A percentile compares a stretch with the other conserved stretches of the same genome.
Conservation (phyloP, 2,888 invertebrate genomes). For the Brenthis hecate region DNA sequence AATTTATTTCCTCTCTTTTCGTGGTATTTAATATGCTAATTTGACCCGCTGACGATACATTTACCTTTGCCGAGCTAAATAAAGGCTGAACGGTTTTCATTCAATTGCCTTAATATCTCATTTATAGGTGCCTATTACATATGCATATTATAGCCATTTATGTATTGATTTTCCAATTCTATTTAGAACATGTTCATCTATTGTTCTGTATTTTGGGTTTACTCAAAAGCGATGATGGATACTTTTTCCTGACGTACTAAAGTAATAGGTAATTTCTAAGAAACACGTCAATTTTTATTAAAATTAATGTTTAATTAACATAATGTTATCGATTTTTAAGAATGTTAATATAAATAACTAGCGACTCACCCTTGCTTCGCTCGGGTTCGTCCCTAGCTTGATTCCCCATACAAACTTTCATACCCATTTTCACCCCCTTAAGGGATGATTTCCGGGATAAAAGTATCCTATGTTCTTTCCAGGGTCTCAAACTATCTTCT, state of each 20-base stretch:
- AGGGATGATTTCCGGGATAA: too few species aligned
- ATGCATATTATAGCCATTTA: slow-evolving; percentile 5
- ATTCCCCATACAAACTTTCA: too few species aligned
- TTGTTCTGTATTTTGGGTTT: slow-evolving; percentile 23
- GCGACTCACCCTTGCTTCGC: too few species aligned
- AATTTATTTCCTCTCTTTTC: background rate
- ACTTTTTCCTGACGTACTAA: background rate
- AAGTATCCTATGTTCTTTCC: too few species aligned
- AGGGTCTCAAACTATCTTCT: too few species aligned
- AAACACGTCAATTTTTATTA: too few species aligned
- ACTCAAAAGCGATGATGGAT: background rate
- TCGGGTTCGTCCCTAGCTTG: too few species aligned
- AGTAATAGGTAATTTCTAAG: background rate
- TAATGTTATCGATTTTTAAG: too few species aligned
- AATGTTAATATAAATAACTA: too few species aligned
- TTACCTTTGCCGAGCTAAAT: slow-evolving; percentile 12
- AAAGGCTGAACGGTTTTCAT: slow-evolving; percentile 1
- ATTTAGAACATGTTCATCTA: slow-evolving; percentile 17
- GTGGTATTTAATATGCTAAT: background rate
- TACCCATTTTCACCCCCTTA: too few species aligned
- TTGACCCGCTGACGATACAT: slow-evolving; percentile 3
- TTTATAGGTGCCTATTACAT: background rate
- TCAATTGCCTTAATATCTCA: slow-evolving; percentile 6
- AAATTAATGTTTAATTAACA: too few species aligned
- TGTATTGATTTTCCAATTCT: slow-evolving; percentile 25